Evolutionary conservation across 1,140 invertebrate genomes (phyloP), one percentile per base, ranked within the genome.

Genomic region (Cylas formicarius): DNA sequence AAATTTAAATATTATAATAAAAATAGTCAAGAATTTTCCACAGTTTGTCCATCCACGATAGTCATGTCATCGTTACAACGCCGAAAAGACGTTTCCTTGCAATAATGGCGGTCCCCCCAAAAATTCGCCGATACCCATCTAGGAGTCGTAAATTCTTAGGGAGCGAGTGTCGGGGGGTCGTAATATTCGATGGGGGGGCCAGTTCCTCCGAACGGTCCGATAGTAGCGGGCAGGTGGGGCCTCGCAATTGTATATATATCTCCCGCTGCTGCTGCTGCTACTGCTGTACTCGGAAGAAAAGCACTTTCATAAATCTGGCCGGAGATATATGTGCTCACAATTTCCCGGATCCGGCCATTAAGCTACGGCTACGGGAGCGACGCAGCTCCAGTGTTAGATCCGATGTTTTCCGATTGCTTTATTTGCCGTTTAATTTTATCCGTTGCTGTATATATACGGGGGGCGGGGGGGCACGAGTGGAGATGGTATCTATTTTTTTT

Each of bases 291-390:
- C 55, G 58, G 58, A 66, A 65, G 63, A 67, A 67, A 66, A 65
- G 80, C 79, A 81, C 80, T 83, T 83, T 83, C 81, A 83, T 83
- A 82, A 83, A 83, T 82, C 81, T 83, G 80, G 80, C 72, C 71
- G 73, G 74, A 82, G 80, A 83, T 83, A 82, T 83, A 82, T 82
- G 80, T 81, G 80, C 77, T 79, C 80, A 81, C 80, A 83, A 82
- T 83, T 83, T 82, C 81, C 80, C 78, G 81, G 81, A 82, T 82
- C 79, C 80, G 80, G 79, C 81, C 80, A 81, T 83, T 83, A 82
- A 81, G 74, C 72, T 72, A 61, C 59, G 52, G 56, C 58, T n/a
- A 57, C 56, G 57, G 50, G 48, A 50, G 41, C 48, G 50, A 35
- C 52, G 53, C 55, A 48, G 46, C 46, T 48, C 43, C 46, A 48